Evolutionary conservation across 2,888 invertebrate genomes (phyloP).

Genomic region (Trisateles emortualis): DNA sequence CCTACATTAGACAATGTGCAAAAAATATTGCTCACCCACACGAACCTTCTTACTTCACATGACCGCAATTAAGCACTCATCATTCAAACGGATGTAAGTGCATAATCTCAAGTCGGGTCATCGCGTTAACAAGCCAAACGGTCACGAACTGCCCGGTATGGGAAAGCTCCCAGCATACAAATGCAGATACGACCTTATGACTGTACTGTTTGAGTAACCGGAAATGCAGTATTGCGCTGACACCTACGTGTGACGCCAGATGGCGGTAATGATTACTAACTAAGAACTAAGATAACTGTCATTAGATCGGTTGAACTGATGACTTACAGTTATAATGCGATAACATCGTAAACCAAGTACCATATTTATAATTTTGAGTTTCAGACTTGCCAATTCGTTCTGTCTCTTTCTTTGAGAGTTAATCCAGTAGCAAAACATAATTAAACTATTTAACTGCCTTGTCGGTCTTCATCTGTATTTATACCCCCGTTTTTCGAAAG

Average conservation of each 20-base stretch:
- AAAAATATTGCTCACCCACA: conserved; percentile 55
- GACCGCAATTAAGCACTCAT: conserved; percentile 83
- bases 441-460: no score
- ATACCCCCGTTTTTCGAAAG: no score
- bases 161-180: conserved; percentile 85
- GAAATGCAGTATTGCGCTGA: conserved; percentile 56
- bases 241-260: conserved; percentile 52
- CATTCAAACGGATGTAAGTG: conserved; percentile 82
- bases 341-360: no score
- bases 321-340: neutral
- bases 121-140: conserved; percentile 82
- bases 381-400: no score
- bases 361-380: no score
- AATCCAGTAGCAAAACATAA: no score
- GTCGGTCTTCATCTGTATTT: no score
- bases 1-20: conserved; percentile 46
- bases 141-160: conserved; percentile 84
- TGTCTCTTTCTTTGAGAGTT: no score
- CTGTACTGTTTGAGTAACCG: conserved; percentile 48
- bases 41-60: conserved; percentile 55
- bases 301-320: neutral
- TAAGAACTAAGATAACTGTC: neutral
- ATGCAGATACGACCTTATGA: conserved; percentile 75
- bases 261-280: conserved; percentile 42
- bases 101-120: conserved; percentile 82